phyloP scores from a whole-genome alignment of 2,888 invertebrate species.

The Halictus quadricinctus region DNA sequence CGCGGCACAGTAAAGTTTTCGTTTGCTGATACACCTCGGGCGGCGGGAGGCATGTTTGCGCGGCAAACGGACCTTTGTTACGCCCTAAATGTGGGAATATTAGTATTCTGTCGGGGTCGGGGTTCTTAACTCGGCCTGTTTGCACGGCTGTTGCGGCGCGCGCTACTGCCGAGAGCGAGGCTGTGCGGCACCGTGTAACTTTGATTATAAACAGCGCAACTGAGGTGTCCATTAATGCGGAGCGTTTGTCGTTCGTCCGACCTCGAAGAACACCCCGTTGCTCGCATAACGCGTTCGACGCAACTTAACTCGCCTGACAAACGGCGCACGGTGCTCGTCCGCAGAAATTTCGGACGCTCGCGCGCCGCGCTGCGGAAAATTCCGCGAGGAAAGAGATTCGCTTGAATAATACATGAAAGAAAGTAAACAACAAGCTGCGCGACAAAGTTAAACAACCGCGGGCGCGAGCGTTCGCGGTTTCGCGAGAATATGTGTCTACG shows the following conservation, averaged over 20 bases:
- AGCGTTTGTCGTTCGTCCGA: neutral
- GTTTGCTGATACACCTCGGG: constrained; percentile 41
- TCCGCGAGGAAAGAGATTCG: neutral
- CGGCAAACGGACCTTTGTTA: constrained; percentile 47
- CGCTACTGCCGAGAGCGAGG: neutral
- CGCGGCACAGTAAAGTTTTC: constrained; percentile 34
- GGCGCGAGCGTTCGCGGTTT: neutral
- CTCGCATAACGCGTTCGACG: neutral
- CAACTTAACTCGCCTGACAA: neutral
- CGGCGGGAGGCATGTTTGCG: constrained; percentile 34
- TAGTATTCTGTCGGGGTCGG: constrained; percentile 45
- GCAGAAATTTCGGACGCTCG: neutral
- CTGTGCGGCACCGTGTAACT: neutral
- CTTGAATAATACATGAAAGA: constrained; percentile 47
- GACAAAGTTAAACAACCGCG: constrained; percentile 30
- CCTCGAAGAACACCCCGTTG: neutral
- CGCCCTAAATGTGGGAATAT: constrained; percentile 38
- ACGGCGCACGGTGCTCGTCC: neutral
- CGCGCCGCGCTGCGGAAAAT: neutral
- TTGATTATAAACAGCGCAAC: constrained; percentile 3
- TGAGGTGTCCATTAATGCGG: neutral
- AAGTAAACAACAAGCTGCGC: constrained; percentile 33
- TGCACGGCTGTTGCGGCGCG: constrained; percentile 18
- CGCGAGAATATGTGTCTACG: neutral
- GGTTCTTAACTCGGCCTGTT: constrained; percentile 39